Conservation (phyloP, 2,113 vertebrate genomes). For the Deroptyus accipitrinus region DNA sequence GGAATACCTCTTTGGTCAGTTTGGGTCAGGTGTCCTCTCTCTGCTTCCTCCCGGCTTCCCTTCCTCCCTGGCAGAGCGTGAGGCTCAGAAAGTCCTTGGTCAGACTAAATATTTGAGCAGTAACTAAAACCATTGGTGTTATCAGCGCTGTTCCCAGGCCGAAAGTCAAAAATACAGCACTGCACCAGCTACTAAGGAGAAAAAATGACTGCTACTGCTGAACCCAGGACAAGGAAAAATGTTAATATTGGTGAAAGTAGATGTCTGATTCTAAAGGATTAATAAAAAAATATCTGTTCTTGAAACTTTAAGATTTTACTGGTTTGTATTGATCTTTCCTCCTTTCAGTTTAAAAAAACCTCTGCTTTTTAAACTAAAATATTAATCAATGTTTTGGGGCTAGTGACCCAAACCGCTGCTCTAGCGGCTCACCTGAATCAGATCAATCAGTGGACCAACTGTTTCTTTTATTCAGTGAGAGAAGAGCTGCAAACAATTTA, state of each 20-base stretch:
- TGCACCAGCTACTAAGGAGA: no score
- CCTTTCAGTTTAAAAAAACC: background rate
- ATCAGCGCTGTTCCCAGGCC: no score
- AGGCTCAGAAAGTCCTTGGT: no score
- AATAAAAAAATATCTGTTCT: background rate
- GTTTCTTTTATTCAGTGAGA: background rate
- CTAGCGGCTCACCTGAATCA: background rate
- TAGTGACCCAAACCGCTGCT: background rate
- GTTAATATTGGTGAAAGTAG: background rate
- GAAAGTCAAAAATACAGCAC: no score
- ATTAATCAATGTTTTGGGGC: background rate
- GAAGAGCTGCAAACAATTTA: background rate
- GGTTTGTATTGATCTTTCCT: background rate
- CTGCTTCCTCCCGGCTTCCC: no score
- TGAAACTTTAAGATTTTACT: background rate
- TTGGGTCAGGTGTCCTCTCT: no score
- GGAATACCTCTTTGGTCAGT: no score
- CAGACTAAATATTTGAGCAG: no score
- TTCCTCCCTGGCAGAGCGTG: no score
- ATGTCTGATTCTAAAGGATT: background rate
- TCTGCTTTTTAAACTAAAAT: background rate
- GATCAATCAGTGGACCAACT: background rate
- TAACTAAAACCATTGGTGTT: no score
- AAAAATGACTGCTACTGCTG: no score
- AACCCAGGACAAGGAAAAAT: background rate